Base-by-base conservation (phyloP, 2,113 vertebrate genomes). In the Ammodramus savannarum region DNA sequence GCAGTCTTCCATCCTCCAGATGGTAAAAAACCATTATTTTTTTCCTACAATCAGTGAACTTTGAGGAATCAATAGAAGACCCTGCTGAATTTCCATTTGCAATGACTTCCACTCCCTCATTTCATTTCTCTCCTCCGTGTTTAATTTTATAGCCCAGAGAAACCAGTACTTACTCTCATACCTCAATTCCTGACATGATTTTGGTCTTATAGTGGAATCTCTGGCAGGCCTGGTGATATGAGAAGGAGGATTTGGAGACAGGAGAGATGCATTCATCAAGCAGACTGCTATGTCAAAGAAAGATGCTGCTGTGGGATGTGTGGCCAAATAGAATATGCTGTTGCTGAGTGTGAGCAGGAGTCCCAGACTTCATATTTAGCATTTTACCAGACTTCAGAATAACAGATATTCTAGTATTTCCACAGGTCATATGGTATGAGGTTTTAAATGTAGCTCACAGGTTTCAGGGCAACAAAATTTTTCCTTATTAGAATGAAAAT, bases 401-500 rank as follows among this genome's bases (percentile, higher is more conserved):
- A 16, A 43, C 7, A 27, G 4, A 25, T 36, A 86, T 22, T 69
- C 49, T 54, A 61, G 58, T 4, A 76, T 49, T 94, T 76, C 39
- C 3, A 9, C 21, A 75, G 5, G 19, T 73, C 32, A 51, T 11
- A 15, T 7, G 6, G 11, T 17, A 15, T 16, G 41, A 69, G 6
- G 8, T 32, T 76, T 0, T 13, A 85, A 69, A 15, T 5, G 7
- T 25, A 68, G 18, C 20, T 66, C 26, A 31, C 18, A 66, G 49
- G 23, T 54, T 85, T 66, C 44, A 61, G 44, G 55, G 25, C 13
- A 89, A 76, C 7, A 90, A 73, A 73, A 44, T 17, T 8, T 8
- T 73, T 55, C 32, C 14, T 55, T 62, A 57, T 10, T 57, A 88
- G 29, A 84, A 95, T 62, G 52, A 31, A 87, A 93, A 78, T 57